Evolutionary conservation across 92 coral and sea anemone genomes (phyloP), one percentile per base, ranked within the genome.

Genomic region (Diadumene lineata): DNA sequence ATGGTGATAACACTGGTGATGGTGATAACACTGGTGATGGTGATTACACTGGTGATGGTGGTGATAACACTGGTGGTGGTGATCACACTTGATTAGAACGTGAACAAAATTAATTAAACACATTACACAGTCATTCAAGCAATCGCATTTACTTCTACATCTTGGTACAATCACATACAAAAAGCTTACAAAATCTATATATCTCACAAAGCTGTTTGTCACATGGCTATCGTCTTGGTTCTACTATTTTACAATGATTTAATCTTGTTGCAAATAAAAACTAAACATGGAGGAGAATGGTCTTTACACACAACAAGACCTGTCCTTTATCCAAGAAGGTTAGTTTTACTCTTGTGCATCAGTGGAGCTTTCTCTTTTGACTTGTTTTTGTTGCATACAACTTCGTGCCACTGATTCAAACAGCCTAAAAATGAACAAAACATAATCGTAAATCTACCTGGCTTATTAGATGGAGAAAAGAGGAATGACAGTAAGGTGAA

Each of bases 371-470:
- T 96, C 99, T 72, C 99, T 72, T 18, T 89, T 81, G 6, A 97
- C 94, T 78, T 96, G 99, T 66, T 96, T 96, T 84, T 96, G 99
- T 55, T 96, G 99, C 99, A 96, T 96, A 70, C 99, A 96, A 61
- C 99, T 96, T 28, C 99, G 83, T 27, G 99, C 99, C 18, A 96
- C 99, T 0, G 99, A 96, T 81, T 96, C 99, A 79, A 96, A 96
- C 87, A 96, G 79, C 89, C 99, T 96, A 71, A 55, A 85, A 68
- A 73, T 7, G 63, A 50, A 28, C 26, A 1, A 43, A 31, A 22
- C 8, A 16, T 53, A 22, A 16, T 3, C n/a, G n/a, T n/a, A n/a
- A n/a, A n/a, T n/a, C n/a, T n/a, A n/a, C n/a, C n/a, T n/a, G n/a
- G n/a, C n/a, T n/a, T n/a, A n/a, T n/a, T n/a, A n/a, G n/a, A n/a